phyloP scores from a whole-genome alignment of 2,113 vertebrate species.

The Protobothrops mucrosquamatus region DNA sequence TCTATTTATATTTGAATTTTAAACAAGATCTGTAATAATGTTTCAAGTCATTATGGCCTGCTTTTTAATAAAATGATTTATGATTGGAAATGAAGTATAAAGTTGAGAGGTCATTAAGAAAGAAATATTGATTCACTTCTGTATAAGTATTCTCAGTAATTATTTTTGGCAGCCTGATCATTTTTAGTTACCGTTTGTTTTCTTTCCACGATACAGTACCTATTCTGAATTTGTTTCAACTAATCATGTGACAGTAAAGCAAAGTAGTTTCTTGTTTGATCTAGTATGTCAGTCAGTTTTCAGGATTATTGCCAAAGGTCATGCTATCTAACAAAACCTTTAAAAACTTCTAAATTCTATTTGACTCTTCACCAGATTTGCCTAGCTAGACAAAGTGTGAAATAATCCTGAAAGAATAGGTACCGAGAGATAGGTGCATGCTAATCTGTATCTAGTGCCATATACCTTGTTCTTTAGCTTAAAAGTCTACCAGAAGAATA shows the following conservation, averaged over 20 bases:
- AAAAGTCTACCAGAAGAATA: neutral
- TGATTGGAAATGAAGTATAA: constrained; percentile 4
- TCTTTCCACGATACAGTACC: neutral
- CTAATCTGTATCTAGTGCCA: neutral
- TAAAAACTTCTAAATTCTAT: neutral
- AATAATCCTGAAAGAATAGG: neutral
- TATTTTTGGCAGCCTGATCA: neutral
- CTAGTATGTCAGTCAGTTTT: neutral
- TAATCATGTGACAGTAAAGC: neutral
- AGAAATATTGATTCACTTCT: neutral
- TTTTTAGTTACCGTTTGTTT: neutral
- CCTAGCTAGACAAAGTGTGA: neutral
- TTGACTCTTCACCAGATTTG: neutral
- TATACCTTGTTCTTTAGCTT: neutral
- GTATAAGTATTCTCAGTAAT: neutral
- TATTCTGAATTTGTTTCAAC: neutral
- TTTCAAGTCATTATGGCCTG: neutral
- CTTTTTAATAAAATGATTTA: constrained; percentile 14
- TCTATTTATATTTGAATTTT: neutral
- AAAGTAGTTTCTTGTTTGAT: neutral
- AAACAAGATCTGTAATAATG: neutral
- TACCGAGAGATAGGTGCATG: neutral
- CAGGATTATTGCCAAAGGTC: accelerated
- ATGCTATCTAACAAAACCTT: neutral
- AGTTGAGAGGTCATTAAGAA: neutral